Evolutionary conservation across 1,140 invertebrate genomes (phyloP), one percentile per base, ranked within the genome.

Genomic region (Micrasema longulum): DNA sequence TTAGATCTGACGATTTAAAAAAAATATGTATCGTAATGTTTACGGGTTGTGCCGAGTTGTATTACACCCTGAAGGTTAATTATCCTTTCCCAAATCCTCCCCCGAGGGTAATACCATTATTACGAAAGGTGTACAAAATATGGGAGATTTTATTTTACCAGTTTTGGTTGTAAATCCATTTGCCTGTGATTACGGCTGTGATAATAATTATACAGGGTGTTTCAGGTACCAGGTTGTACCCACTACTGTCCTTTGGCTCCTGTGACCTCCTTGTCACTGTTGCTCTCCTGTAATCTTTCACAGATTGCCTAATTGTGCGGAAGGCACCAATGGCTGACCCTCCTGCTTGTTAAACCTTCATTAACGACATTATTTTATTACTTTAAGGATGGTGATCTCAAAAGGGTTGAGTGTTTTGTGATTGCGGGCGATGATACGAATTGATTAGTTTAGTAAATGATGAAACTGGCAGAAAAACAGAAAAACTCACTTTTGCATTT

Each of bases 291-390:
- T 71, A 64, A 64, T 71, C 69, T 72, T 55, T 68, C 66, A 72
- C 53, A 31, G 65, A 41, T 45, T 62, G 55, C 53, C 68, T 72
- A 72, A 72, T 72, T 72, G 57, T 63, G 71, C 60, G 71, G 65
- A 72, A 72, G 63, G 41, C 26, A 38, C 62, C 23, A 18, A 47
- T 47, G 41, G 41, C 62, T n/a, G 50, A 55, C 69, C 57, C 36
- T 36, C 47, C 22, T 36, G 50, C 57, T 71, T 48, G 48, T 71
- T 71, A 64, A 71, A 63, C 69, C 60, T 64, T 64, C 57, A 71
- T 64, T 55, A 52, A 23, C 14, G 38, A 12, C 62, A 48, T 64
- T 47, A 64, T 35, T 35, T 41, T 22, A 31, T 47, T 64, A 43
- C 31, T 63, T 36, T 14, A 20, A 22, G n/a, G 55, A 9, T 36